Base-by-base conservation (phyloP, 2,113 vertebrate genomes). In the Ellobius talpinus region DNA sequence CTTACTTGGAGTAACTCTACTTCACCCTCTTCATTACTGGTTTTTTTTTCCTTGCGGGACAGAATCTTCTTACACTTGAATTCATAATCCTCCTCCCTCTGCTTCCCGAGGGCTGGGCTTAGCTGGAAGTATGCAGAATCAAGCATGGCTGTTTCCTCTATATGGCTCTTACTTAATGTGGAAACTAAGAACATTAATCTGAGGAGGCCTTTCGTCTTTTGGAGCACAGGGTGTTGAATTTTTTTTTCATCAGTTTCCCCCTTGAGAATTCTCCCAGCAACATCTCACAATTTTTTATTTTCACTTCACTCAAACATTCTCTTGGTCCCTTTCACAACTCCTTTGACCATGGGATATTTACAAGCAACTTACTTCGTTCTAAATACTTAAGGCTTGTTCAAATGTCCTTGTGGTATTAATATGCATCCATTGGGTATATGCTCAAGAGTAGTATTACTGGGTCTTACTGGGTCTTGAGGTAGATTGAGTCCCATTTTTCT, bases 121-220 rank as follows among this genome's bases (percentile, higher is more conserved):
- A 36, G 42, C 4, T 14, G 23, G 10, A 36, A 13, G 10, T 52
- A 0, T 36, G 29, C 6, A 3, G 21, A 2, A 2, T n/a, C 45
- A 16, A 8, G 9, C 65, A 3, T 12, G 11, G 11, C 23, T 55
- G 5, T 39, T 77, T 61, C 31, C 39, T 55, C 11, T 36, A 2
- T 88, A 1, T 58, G 58, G 58, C 58, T 58, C 7, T 58, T 58
- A 7, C 58, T 92, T 65, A 14, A 36, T n/a, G 50, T 55, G 42
- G 55, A 78, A 84, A 76, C 26, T 3, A 23, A 89, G 61, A 39
- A 70, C 42, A 42, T 0, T 45, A 1, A 55, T 36, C 66, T 23
- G 47, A 90, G 79, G 47, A 90, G 79, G 29, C 5, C 36, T n/a
- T 61, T 39, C 68, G 84, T 92, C 58, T 68, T 66, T 93, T 87